A percentile compares a stretch with the other conserved stretches of the same genome.
phyloP scores from a whole-genome alignment of 2,797 vertebrate genomes.

The Anolis apletophallus region DNA sequence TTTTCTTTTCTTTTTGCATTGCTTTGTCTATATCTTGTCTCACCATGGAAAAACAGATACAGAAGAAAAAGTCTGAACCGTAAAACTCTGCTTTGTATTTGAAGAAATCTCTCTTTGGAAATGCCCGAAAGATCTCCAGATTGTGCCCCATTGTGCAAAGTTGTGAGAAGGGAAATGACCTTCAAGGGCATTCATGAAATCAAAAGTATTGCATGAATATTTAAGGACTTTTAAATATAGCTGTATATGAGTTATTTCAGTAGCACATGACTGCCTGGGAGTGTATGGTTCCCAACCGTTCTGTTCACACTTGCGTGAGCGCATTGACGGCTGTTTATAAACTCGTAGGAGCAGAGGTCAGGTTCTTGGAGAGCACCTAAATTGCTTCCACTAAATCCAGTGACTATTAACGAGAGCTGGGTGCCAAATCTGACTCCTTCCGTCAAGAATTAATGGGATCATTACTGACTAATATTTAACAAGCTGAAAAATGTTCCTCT shows the following conservation, averaged over 20 bases:
- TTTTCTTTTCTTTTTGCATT: background rate
- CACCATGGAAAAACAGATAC: background rate
- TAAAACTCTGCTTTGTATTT: background rate
- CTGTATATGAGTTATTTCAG: constrained; percentile 16
- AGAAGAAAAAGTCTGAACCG: background rate
- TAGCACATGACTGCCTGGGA: constrained; percentile 30
- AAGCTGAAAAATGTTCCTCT: constrained; percentile 63
- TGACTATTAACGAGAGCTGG: constrained; percentile 8
- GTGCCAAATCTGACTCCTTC: constrained; percentile 53
- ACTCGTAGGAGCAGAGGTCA: constrained; percentile 18
- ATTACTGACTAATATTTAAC: constrained; percentile 78
- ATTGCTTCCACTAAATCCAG: constrained; percentile 6
- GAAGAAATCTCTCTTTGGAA: background rate
- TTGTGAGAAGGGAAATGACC: background rate
- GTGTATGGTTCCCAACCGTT: background rate
- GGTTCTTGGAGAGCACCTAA: constrained; percentile 14
- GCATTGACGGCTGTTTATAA: constrained; percentile 12
- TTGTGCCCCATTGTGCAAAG: background rate
- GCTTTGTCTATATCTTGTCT: background rate
- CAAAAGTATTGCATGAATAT: constrained; percentile 7
- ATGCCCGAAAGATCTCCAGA: background rate
- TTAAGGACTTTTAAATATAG: background rate
- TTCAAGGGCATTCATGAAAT: constrained; percentile 17
- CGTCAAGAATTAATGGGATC: constrained; percentile 69
- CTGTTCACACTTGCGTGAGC: background rate